Base-by-base conservation (phyloP, 2,113 vertebrate genomes). In the Accipiter virgatus region DNA sequence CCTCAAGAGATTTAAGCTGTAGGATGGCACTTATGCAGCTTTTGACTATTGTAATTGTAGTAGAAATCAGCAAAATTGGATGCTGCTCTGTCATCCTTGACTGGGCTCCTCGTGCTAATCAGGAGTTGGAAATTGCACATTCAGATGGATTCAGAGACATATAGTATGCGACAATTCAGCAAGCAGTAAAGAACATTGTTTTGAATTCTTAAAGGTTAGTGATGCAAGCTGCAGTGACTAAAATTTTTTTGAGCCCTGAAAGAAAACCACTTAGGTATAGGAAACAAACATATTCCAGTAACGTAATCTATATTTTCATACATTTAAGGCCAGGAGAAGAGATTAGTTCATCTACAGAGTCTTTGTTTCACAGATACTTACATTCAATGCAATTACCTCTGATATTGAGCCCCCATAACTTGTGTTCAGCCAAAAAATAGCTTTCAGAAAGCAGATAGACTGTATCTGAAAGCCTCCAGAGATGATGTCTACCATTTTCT, bases 181-280 rank as follows among this genome's bases (percentile, higher is more conserved):
- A 89, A 88, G 52, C 42, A 86, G 40, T 68, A 84, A 93, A 84
- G 68, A 96, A 43, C 65, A 78, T 58, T 86, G 80, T 93, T 94
- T 79, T 93, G 88, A 92, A 93, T 92, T 94, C 88, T 81, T 90
- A 94, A 96, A 94, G 71, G 73, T 91, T 96, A 94, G 90, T 32
- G 77, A 92, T 93, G 90, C 75, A 90, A 92, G 52, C 47, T 90
- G 47, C 66, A 91, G 72, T 7, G 22, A 94, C 81, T 95, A 47
- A 91, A 90, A 63, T 4, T 66, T 86, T 86, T 92, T 61, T 52
- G 55, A 96, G 62, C n/a, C 34, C 62, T 72, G 81, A 95, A 95
- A 90, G 80, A 93, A 92, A 96, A 61, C 18, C 88, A 92, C 88
- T 93, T 94, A 94, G 29, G 50, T 90, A 70, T 16, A 74, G 66